These are phyloP conservation scores for Xanthostigma xanthostigma DNA, from an alignment of 2,888 invertebrate species.

Conservation along the genomic window DNA sequence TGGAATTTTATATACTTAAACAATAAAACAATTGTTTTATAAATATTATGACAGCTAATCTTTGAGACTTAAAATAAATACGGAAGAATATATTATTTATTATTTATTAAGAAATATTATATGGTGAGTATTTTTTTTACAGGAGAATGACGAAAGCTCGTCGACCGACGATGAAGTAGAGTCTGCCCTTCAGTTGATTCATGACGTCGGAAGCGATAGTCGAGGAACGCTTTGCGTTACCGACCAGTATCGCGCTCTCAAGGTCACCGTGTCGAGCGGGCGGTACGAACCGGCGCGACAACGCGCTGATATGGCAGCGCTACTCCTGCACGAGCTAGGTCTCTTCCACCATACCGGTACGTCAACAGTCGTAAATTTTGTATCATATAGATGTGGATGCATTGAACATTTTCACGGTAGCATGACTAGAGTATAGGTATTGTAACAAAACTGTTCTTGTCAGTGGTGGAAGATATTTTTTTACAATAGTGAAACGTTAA, in stretches of 20 bases:
- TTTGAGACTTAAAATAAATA: too few species aligned
- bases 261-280: slow-evolving; percentile 51
- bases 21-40: too few species aligned
- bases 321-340: slow-evolving; percentile 58
- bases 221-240: slow-evolving; percentile 58
- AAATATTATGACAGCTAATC: too few species aligned
- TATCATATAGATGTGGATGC: too few species aligned
- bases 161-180: slow-evolving; percentile 41
- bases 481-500: too few species aligned
- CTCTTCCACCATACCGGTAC: slow-evolving; percentile 44
- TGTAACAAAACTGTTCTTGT: too few species aligned
- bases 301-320: slow-evolving; percentile 65
- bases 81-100: too few species aligned
- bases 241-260: slow-evolving; percentile 49
- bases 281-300: slow-evolving; percentile 63
- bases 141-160: slow-evolving; percentile 26
- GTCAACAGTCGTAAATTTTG: slow-evolving; percentile 10
- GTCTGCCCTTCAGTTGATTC: slow-evolving; percentile 54
- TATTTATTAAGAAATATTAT: too few species aligned
- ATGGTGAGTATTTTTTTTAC: slow-evolving; percentile 13
- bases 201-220: slow-evolving; percentile 58
- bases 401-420: too few species aligned
- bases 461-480: too few species aligned
- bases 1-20: too few species aligned
- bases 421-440: too few species aligned